Conservation (phyloP, 1,140 invertebrate species). For the Microplitis mediator region DNA sequence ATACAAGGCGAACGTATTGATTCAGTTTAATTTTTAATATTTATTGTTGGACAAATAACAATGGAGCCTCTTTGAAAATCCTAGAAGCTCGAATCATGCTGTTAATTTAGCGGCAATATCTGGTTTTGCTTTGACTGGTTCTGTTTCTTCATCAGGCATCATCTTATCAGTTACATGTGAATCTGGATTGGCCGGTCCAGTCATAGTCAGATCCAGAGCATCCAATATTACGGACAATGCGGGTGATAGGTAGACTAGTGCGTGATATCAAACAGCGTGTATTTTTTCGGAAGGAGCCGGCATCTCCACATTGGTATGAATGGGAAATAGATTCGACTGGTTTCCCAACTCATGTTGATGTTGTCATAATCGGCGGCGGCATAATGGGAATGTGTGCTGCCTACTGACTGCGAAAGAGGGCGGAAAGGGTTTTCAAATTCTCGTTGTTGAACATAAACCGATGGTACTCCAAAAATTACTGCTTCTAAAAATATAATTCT, state of each 20-base stretch:
- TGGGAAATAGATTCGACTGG: conserved; percentile 32
- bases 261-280: conserved; percentile 12
- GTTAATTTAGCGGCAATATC: conserved; percentile 61
- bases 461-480: conserved; percentile 66
- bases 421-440: conserved; percentile 71
- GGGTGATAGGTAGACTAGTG: conserved; percentile 12
- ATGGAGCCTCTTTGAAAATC: not conserved
- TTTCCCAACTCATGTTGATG: conserved; percentile 74
- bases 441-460: conserved; percentile 88
- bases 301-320: conserved; percentile 9
- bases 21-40: not conserved
- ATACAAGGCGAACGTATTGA: not conserved
- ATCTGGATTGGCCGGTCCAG: too few species aligned
- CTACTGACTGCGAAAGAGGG: conserved; percentile 83
- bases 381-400: conserved; percentile 89
- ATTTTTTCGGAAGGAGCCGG: conserved; percentile 28
- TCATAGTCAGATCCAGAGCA: conserved; percentile 8
- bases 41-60: not conserved
- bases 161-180: conserved; percentile 84
- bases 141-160: conserved; percentile 62
- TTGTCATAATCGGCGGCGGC: conserved; percentile 92
- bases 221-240: conserved; percentile 12
- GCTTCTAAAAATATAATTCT: too few species aligned
- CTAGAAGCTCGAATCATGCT: conserved; percentile 44
- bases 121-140: conserved; percentile 37